Evolutionary conservation across 2,113 vertebrate genomes (phyloP).

Genomic region (Pithys albifrons): DNA sequence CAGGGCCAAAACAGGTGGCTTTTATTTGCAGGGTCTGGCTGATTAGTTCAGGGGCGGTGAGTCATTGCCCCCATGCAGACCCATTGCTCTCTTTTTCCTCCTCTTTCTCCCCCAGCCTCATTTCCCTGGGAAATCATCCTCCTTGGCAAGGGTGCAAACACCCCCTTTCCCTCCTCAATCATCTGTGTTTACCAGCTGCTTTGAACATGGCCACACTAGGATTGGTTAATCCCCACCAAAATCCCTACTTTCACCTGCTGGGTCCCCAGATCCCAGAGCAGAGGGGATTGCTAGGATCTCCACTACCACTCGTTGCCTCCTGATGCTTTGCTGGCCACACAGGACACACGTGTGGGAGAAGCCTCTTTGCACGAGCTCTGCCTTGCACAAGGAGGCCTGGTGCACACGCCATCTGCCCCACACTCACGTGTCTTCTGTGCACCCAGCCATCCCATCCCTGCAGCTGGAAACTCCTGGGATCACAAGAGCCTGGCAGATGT

Average conservation of each 20-base stretch:
- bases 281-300: background rate
- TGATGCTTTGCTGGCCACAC: background rate
- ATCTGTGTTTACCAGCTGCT: background rate
- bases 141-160: slow-evolving; percentile 7
- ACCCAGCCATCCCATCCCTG: background rate
- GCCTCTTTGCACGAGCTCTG: fast-evolving
- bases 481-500: slow-evolving; percentile 11
- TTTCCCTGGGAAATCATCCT: slow-evolving; percentile 65
- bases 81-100: background rate
- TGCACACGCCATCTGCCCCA: fast-evolving
- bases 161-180: background rate
- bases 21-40: slow-evolving; percentile 76
- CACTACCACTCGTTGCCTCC: background rate
- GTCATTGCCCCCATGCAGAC: background rate
- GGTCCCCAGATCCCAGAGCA: background rate
- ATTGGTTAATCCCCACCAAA: background rate
- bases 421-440: background rate
- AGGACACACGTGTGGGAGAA: fast-evolving
- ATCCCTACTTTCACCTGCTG: background rate
- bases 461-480: background rate
- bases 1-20: slow-evolving; percentile 78
- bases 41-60: slow-evolving; percentile 44
- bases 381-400: background rate
- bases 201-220: background rate
- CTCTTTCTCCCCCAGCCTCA: background rate